Evolutionary conservation across 2,113 vertebrate genomes (phyloP).

Genomic region (Zapus hudsonius): DNA sequence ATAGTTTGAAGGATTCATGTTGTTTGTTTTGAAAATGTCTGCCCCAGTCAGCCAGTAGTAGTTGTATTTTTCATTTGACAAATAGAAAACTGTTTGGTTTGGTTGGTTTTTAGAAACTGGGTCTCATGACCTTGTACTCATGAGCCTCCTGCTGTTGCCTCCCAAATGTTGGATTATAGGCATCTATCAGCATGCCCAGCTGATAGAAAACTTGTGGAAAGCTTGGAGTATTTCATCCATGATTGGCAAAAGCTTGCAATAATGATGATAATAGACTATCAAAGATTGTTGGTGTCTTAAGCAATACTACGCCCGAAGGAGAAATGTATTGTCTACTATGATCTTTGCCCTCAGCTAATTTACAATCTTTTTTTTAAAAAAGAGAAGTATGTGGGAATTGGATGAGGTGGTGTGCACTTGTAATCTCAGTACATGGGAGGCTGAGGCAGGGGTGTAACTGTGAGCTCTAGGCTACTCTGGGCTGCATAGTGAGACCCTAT

Average conservation of each 20-base stretch:
- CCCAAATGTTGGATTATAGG: neutral
- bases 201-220: neutral
- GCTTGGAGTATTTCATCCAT: neutral
- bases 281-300: neutral
- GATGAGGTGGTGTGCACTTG: neutral
- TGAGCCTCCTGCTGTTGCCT: neutral
- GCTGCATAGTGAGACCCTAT: neutral
- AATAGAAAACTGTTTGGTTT: neutral
- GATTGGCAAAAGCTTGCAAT: neutral
- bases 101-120: neutral
- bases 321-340: neutral
- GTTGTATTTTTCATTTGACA: neutral
- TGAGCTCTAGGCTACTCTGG: neutral
- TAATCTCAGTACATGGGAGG: neutral
- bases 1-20: neutral
- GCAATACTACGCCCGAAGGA: neutral
- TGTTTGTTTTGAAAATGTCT: neutral
- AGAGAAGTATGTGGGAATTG: neutral
- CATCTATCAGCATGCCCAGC: neutral
- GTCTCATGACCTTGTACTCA: neutral
- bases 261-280: neutral
- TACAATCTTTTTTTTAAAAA: neutral
- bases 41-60: neutral
- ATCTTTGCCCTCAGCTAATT: neutral
- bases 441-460: neutral